Conservation (phyloP, 2,888 invertebrate genomes). For the Eristalinus aeneus region DNA sequence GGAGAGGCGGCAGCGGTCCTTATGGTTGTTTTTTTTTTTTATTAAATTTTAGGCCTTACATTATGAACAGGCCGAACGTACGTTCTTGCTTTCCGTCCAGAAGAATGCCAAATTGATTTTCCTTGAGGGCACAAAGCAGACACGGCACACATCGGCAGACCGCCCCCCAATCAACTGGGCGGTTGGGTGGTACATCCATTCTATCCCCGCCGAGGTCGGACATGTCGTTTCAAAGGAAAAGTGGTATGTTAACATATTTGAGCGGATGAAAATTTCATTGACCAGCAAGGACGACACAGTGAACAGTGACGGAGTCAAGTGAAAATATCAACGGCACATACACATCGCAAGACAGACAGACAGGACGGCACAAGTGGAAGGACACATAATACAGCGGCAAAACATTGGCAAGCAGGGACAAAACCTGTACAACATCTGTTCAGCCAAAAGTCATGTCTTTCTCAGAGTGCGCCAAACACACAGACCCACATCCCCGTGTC, state of each 20-base stretch:
- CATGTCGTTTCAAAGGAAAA: slow-evolving; percentile 45
- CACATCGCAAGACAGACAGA: slow-evolving; percentile 4
- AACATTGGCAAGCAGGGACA: slow-evolving; percentile 41
- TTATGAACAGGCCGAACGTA: slow-evolving; percentile 20
- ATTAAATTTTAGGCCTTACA: slow-evolving; percentile 44
- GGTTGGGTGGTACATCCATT: not conserved
- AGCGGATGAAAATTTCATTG: slow-evolving; percentile 54
- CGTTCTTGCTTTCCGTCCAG: slow-evolving; percentile 2
- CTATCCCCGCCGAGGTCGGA: not conserved
- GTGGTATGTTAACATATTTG: slow-evolving; percentile 58
- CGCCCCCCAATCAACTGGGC: slow-evolving; percentile 29
- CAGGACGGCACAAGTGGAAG: slow-evolving; percentile 12
- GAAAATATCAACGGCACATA: slow-evolving; percentile 18
- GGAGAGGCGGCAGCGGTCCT: not conserved
- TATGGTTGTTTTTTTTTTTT: slow-evolving; percentile 8
- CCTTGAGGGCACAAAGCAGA: slow-evolving; percentile 13
- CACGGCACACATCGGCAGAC: slow-evolving; percentile 6
- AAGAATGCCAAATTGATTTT: slow-evolving; percentile 52
- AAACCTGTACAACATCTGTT: slow-evolving; percentile 52
- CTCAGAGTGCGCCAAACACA: not conserved
- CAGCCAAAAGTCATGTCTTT: slow-evolving; percentile 49
- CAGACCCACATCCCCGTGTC: not conserved
- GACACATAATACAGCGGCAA: slow-evolving; percentile 37
- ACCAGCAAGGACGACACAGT: slow-evolving; percentile 36
- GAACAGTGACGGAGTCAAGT: slow-evolving; percentile 34